phyloP scores from a whole-genome alignment of 2,888 invertebrate species.

The Tenodera sinensis region DNA sequence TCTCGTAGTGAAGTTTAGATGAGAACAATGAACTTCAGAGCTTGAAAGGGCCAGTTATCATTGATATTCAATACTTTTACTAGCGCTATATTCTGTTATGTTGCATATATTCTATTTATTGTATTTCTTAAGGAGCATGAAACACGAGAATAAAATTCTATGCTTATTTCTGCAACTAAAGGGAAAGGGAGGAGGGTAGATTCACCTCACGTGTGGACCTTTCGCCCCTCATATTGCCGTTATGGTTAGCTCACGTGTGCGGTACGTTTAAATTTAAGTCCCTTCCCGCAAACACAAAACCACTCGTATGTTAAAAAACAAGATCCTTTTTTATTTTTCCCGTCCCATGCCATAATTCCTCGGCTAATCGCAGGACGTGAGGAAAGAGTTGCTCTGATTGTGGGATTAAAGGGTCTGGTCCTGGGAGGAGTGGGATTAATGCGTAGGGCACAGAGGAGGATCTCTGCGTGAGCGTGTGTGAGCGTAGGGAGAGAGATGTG shows the following conservation, averaged over 20 bases:
- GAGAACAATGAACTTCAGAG: too few species aligned
- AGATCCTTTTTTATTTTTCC: neutral
- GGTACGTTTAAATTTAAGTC: neutral
- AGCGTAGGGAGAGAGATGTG: neutral
- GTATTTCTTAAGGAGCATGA: too few species aligned
- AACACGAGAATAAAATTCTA: too few species aligned
- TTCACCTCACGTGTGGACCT: neutral
- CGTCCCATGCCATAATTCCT: neutral
- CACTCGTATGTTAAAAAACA: neutral
- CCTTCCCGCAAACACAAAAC: neutral
- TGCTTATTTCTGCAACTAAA: neutral
- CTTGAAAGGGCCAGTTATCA: too few species aligned
- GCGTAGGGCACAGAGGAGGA: neutral
- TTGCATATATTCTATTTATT: too few species aligned
- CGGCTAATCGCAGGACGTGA: constrained; percentile 20
- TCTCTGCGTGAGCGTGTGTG: neutral
- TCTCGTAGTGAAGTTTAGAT: too few species aligned
- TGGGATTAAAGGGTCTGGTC: constrained; percentile 11
- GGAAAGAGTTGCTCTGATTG: constrained; percentile 22
- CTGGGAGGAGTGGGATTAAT: constrained; percentile 9
- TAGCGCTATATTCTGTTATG: too few species aligned
- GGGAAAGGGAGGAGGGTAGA: neutral
- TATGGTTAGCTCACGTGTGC: neutral
- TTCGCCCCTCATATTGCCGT: neutral
- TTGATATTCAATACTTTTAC: too few species aligned